Conservation (phyloP, 2,888 invertebrate genomes). For the Ectemnius continuus region DNA sequence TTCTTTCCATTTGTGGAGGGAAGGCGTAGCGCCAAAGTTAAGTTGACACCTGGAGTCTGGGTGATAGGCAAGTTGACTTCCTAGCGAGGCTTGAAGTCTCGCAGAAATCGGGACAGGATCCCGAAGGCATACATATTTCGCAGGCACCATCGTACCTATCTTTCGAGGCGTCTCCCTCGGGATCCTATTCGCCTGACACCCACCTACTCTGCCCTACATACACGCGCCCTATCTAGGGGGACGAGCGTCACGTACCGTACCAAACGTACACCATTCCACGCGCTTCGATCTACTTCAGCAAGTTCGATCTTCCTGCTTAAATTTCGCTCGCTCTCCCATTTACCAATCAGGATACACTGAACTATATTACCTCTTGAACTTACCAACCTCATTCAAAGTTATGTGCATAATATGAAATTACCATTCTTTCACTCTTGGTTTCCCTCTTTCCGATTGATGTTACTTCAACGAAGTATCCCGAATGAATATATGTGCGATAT, state of each 20-base stretch:
- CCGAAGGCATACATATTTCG: conserved; percentile 70
- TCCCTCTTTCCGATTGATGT: conserved; percentile 43
- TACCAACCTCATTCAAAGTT: neutral
- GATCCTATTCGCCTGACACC: conserved; percentile 58
- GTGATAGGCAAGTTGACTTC: conserved; percentile 52
- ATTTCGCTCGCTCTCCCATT: conserved; percentile 20
- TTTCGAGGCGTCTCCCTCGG: conserved; percentile 62
- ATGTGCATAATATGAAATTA: too few species aligned
- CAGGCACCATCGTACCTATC: conserved; percentile 66
- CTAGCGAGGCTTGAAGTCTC: conserved; percentile 55
- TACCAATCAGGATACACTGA: conserved; percentile 3
- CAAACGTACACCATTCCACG: conserved; percentile 54
- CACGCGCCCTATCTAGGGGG: conserved; percentile 49
- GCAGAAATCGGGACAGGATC: conserved; percentile 57
- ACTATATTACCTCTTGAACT: neutral
- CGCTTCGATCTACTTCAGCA: conserved; percentile 36
- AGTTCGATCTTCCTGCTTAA: conserved; percentile 43
- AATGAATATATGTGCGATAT: conserved; percentile 45
- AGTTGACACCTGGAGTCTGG: conserved; percentile 40
- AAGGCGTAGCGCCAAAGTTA: conserved; percentile 24
- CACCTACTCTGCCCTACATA: conserved; percentile 38
- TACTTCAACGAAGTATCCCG: conserved; percentile 34
- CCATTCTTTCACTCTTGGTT: too few species aligned
- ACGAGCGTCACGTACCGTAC: conserved; percentile 58
- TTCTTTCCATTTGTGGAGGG: conserved; percentile 11